Conservation (phyloP, 2,888 invertebrate species). For the Drosophila emarginata region DNA sequence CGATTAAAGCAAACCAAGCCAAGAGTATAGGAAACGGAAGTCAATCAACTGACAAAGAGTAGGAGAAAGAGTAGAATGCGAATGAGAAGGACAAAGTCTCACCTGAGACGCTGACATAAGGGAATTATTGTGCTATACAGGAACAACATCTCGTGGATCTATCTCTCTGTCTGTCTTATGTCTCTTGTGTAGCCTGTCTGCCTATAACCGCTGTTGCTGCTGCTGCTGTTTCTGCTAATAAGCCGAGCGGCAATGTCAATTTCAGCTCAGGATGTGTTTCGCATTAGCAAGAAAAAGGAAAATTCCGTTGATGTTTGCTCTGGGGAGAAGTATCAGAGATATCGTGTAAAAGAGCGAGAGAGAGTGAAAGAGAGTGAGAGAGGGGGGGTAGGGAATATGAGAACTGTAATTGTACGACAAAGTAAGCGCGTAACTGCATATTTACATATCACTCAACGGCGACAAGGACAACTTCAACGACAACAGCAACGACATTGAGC, state of each 20-base stretch:
- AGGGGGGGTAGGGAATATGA: conserved; percentile 6
- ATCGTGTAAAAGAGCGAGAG: background rate
- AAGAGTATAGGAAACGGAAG: conserved; percentile 66
- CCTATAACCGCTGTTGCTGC: background rate
- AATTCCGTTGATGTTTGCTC: conserved; percentile 59
- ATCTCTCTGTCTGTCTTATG: background rate
- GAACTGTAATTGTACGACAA: conserved; percentile 75
- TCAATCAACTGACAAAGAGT: conserved; percentile 71
- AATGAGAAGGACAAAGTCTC: conserved; percentile 23
- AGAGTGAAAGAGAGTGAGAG: background rate
- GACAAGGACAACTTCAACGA: conserved; percentile 26
- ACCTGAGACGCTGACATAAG: conserved; percentile 67
- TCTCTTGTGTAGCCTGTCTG: background rate
- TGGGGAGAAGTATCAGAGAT: background rate
- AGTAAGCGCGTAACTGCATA: conserved; percentile 78
- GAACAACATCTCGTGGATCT: background rate
- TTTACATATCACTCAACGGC: conserved; percentile 72
- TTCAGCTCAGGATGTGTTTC: conserved; percentile 69
- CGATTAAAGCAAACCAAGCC: conserved; percentile 77
- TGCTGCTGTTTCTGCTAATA: conserved; percentile 3
- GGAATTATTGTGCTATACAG: conserved; percentile 63
- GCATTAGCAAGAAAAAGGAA: conserved; percentile 69
- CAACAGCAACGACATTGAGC: conserved; percentile 32
- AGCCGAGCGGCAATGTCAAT: conserved; percentile 28
- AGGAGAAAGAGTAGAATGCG: background rate